phyloP scores from a whole-genome alignment of 2,113 vertebrate genomes.

The Dipodomys stephensi region DNA sequence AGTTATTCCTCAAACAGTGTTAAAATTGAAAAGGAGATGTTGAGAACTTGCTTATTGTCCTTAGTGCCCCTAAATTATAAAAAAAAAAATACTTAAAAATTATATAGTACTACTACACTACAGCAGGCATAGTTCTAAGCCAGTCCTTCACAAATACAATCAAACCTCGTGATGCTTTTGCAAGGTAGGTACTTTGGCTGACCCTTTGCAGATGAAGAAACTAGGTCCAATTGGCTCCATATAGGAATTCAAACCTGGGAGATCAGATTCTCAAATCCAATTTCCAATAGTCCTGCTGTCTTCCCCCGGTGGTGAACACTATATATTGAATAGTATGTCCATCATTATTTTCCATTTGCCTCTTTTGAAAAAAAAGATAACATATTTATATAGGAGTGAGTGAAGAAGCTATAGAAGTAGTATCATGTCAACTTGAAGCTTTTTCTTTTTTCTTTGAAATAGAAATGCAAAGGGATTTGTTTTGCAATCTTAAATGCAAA shows the following conservation, averaged over 20 bases:
- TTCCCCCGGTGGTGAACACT: background rate
- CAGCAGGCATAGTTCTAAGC: background rate
- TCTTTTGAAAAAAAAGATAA: background rate
- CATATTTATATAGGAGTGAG: background rate
- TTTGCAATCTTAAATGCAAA: background rate
- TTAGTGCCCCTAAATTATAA: background rate
- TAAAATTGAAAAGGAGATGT: background rate
- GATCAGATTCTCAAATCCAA: background rate
- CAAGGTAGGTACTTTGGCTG: background rate
- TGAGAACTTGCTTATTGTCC: background rate
- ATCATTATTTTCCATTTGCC: background rate
- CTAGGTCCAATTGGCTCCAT: background rate
- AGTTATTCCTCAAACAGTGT: background rate
- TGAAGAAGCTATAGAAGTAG: background rate
- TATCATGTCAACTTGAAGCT: background rate
- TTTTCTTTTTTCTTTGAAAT: constrained; percentile 9
- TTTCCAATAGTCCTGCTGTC: rapidly evolving
- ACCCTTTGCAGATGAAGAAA: background rate
- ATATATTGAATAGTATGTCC: background rate
- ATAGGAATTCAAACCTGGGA: background rate
- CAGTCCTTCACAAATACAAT: background rate
- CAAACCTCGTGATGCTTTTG: background rate
- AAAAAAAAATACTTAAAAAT: background rate
- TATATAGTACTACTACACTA: background rate
- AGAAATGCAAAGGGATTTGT: background rate